Conservation (phyloP, 2,797 vertebrate genomes). For the Esox lucius region DNA sequence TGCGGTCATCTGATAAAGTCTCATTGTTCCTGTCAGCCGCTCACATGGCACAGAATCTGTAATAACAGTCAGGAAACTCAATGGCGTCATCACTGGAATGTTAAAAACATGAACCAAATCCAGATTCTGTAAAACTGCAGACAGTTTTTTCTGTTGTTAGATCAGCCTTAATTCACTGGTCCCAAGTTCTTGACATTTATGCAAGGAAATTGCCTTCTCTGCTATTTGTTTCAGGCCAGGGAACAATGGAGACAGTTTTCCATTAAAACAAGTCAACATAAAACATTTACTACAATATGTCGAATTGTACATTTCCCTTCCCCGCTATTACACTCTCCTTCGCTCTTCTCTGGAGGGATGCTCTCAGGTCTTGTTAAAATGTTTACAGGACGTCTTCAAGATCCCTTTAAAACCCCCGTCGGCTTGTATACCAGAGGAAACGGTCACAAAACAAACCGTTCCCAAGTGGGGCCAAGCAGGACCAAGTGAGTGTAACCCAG, state of each 20-base stretch:
- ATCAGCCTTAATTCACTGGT: neutral
- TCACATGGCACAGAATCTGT: constrained; percentile 1
- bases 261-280: neutral
- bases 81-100: neutral
- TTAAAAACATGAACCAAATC: neutral
- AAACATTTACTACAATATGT: neutral
- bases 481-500: neutral
- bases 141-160: neutral
- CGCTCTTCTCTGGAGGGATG: neutral
- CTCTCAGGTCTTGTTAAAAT: constrained; percentile 20
- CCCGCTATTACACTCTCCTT: neutral
- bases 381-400: constrained; percentile 39
- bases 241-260: neutral
- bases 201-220: neutral
- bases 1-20: constrained; percentile 17
- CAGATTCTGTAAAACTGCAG: neutral
- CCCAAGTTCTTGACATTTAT: neutral
- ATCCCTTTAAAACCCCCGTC: constrained; percentile 32
- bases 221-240: neutral
- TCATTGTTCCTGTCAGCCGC: constrained; percentile 18
- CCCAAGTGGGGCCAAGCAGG: constrained; percentile 21
- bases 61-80: constrained; percentile 23
- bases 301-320: neutral
- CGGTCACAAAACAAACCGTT: constrained; percentile 43
- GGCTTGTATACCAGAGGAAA: constrained; percentile 42